Evolutionary conservation across 2,113 vertebrate genomes (phyloP).

Genomic region (Toxotes jaculatrix): DNA sequence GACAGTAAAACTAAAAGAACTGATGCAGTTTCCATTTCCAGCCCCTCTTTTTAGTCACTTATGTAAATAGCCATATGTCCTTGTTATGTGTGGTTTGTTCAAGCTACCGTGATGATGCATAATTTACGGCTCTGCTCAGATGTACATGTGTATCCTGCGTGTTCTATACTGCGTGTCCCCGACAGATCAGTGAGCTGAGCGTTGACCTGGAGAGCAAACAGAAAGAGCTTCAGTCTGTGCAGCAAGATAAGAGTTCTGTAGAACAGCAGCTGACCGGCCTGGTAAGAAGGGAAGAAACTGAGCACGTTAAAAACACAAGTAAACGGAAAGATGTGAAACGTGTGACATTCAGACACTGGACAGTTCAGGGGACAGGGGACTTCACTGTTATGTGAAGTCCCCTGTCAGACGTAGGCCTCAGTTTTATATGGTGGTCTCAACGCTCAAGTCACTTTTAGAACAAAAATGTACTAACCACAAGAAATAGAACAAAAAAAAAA

Average conservation of each 20-base stretch:
- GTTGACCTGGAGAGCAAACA: constrained; percentile 89
- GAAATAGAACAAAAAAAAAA: too few species aligned
- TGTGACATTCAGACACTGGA: background rate
- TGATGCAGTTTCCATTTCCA: background rate
- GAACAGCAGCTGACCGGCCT: constrained; percentile 88
- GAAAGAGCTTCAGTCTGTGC: constrained; percentile 86
- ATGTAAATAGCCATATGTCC: background rate
- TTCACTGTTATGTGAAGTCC: too few species aligned
- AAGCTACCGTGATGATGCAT: constrained; percentile 11
- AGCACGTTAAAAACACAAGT: constrained; percentile 5
- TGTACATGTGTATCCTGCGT: background rate
- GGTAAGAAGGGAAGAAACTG: constrained; percentile 81
- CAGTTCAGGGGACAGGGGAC: too few species aligned
- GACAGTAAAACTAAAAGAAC: background rate
- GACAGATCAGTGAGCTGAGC: constrained; percentile 90
- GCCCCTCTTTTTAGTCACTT: background rate
- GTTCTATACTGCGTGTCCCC: background rate
- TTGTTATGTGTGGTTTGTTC: constrained; percentile 1
- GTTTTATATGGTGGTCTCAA: too few species aligned
- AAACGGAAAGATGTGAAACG: background rate
- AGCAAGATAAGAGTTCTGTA: constrained; percentile 87
- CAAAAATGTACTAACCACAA: too few species aligned
- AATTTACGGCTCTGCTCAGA: constrained; percentile 5
- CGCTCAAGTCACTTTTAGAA: background rate
- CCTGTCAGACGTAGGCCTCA: too few species aligned